These are phyloP conservation scores for Brachionus rotundiformis DNA, from an alignment of 1,140 invertebrate species.

Conservation along the genomic window DNA sequence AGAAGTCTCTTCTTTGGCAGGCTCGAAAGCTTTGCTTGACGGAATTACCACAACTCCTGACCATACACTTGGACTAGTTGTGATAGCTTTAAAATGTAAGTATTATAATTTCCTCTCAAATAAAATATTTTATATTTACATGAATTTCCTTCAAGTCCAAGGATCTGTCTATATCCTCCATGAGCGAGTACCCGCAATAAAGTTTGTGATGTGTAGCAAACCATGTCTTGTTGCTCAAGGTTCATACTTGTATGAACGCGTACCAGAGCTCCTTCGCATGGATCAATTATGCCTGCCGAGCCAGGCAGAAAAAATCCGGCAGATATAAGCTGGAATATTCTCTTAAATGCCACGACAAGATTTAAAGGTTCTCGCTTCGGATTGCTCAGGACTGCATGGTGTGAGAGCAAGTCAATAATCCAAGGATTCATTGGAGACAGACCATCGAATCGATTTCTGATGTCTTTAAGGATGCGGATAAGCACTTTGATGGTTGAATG, in stretches of 20 bases:
- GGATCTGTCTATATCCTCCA: constrained; percentile 84
- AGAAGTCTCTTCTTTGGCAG: constrained; percentile 54
- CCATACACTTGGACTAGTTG: constrained; percentile 80
- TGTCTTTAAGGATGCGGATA: constrained; percentile 84
- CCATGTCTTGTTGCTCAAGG: constrained; percentile 88
- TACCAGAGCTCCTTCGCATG: constrained; percentile 83
- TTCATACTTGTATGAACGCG: constrained; percentile 86
- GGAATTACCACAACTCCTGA: constrained; percentile 89
- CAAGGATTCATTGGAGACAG: constrained; percentile 87
- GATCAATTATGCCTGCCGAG: constrained; percentile 88
- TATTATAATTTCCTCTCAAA: no score
- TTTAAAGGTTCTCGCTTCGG: constrained; percentile 82
- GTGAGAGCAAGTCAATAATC: constrained; percentile 90
- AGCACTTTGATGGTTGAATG: constrained; percentile 90
- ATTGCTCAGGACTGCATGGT: constrained; percentile 95
- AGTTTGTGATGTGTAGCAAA: constrained; percentile 86
- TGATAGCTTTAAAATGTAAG: constrained; percentile 69
- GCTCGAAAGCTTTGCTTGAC: constrained; percentile 82
- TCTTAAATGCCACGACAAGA: constrained; percentile 63
- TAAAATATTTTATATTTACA: constrained; percentile 62
- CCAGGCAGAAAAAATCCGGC: constrained; percentile 93
- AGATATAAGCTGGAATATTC: constrained; percentile 83
- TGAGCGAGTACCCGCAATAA: constrained; percentile 83
- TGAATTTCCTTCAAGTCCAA: constrained; percentile 72
- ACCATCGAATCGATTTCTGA: constrained; percentile 83